These are phyloP conservation scores for Ormyrus nitidulus DNA, from an alignment of 2,888 invertebrate species.

Conservation along the genomic window DNA sequence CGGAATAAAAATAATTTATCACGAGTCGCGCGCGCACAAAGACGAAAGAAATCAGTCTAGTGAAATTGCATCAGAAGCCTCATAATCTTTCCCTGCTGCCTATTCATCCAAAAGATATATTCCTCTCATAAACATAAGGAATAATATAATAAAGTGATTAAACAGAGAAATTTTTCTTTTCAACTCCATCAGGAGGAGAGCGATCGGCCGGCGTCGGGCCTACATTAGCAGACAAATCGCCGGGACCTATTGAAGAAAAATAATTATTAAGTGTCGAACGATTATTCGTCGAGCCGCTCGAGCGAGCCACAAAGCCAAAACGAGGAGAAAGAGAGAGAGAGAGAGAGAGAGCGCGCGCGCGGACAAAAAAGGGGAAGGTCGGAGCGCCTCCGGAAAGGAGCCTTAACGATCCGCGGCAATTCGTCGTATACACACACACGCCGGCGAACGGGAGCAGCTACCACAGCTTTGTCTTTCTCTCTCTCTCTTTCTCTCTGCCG, in stretches of 20 bases:
- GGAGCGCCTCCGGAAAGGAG: constrained; percentile 47
- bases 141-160: constrained; percentile 40
- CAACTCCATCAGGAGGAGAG: neutral
- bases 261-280: constrained; percentile 53
- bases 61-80: constrained; percentile 11
- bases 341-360: constrained; percentile 21
- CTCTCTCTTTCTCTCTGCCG: constrained; percentile 42
- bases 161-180: constrained; percentile 17
- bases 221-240: constrained; percentile 15
- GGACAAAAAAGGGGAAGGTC: constrained; percentile 23
- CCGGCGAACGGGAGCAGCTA: constrained; percentile 21
- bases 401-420: constrained; percentile 58
- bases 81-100: neutral
- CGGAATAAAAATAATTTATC: constrained; percentile 11
- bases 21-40: neutral
- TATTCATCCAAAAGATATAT: constrained; percentile 8
- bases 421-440: constrained; percentile 6
- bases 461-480: constrained; percentile 30
- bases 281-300: constrained; percentile 29
- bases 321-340: constrained; percentile 20
- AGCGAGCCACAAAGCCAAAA: too few relatives aligned
- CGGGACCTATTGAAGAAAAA: constrained; percentile 34
- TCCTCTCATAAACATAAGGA: constrained; percentile 11
- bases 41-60: neutral
- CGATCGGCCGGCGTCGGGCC: neutral